Conservation (phyloP, 2,113 vertebrate genomes). For the Acanthisitta chloris region DNA sequence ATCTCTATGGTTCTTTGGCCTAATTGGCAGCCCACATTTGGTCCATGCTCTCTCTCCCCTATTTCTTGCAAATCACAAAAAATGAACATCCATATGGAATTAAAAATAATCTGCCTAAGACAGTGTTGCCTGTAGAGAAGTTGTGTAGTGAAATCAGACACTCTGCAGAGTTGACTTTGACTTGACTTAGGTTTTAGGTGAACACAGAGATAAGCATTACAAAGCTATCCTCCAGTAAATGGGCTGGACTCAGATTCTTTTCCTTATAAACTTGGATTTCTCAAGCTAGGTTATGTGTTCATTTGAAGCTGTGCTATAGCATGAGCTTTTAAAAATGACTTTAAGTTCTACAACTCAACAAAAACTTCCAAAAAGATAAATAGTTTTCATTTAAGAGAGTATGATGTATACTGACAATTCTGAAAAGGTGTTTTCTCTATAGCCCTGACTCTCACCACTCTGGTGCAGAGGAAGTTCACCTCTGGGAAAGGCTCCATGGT, state of each 20-base stretch:
- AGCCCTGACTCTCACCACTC: background rate
- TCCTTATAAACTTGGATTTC: background rate
- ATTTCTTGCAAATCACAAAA: background rate
- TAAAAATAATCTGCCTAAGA: background rate
- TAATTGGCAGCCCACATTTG: background rate
- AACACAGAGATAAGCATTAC: background rate
- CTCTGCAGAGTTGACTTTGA: background rate
- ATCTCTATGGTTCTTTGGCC: background rate
- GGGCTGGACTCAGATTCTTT: background rate
- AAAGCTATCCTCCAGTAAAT: background rate
- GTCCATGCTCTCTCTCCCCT: background rate
- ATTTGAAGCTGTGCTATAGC: background rate
- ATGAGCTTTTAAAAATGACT: background rate
- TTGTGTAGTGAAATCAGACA: background rate
- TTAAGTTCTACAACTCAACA: background rate
- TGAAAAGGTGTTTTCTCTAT: background rate
- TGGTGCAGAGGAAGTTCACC: background rate
- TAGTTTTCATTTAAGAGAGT: background rate
- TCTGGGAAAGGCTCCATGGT: background rate
- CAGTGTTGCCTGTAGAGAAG: background rate
- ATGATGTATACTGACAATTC: background rate
- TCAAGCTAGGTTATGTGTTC: background rate
- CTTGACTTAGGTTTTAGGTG: background rate
- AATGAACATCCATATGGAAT: background rate
- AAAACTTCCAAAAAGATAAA: background rate